Base-by-base conservation (phyloP, 2,797 vertebrate species). In the Enteromius unitaeniatus region DNA sequence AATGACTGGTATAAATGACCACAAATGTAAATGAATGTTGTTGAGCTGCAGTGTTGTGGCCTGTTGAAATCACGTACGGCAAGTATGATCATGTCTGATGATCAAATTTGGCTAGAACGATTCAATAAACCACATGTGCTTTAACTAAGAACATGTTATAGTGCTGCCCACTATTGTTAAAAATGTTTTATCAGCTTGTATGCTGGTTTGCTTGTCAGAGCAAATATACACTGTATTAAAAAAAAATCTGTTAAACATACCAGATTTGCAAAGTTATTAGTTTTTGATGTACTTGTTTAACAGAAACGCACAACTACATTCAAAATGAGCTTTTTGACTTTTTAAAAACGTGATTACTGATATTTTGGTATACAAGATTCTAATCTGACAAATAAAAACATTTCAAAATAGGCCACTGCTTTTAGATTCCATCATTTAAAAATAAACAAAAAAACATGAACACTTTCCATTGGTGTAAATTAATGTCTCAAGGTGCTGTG, bases 1-100 rank as follows among this genome's bases (percentile, higher is more conserved):
- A 89, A 85, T 85, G 88, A 89, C 88, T 89, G 88, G 88, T 87
- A 84, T 79, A 58, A 85, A 69, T 83, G 47, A 86, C 55, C 40
- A 77, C 62, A 72, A 49, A 84, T 62, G 15, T 28, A 76, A 60
- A 64, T 45, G 6, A 23, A 70, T 70, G 28, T 75, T 49, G 64
- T 40, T 55, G 31, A 37, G 69, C 62, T 86, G 86, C 86, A 69
- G 81, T 81, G 67, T 82, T 78, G 73, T 85, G 68, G 26, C 40
- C 53, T 47, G 55, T 70, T 76, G 26, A 80, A 68, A 78, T 77
- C 31, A 62, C 70, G 64, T 40, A 42, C 19, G 26, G 53, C 26
- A 85, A 69, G 31, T 75, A 67, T 68, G 62, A 68, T 76, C 72
- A 70, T 11, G 10, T 75, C 21, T 67, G 60, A 74, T 51, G 62